A percentile compares a stretch with the other conserved stretches of the same genome.
Conservation (phyloP, 1,140 invertebrate genomes). For the Zophobas morio region DNA sequence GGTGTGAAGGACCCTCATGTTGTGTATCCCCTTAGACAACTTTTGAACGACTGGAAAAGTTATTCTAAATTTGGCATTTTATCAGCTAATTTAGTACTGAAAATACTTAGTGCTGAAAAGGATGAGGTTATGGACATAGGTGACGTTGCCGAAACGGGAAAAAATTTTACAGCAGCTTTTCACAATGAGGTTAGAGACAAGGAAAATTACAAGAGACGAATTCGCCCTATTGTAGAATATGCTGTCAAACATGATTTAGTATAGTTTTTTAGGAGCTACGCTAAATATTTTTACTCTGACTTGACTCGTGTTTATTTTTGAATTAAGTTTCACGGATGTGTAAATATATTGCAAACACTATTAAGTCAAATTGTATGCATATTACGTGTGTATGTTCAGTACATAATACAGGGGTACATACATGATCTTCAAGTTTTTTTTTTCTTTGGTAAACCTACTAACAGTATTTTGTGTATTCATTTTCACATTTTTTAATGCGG, state of each 20-base stretch:
- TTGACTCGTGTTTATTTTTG: no score
- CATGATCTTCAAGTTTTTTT: no score
- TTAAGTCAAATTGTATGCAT: no score
- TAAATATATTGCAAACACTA: no score
- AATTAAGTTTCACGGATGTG: no score
- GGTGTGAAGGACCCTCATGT: conserved; percentile 65
- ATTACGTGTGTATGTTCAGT: no score
- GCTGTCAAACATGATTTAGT: conserved; percentile 23
- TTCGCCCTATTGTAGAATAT: conserved; percentile 2
- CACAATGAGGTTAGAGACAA: background rate
- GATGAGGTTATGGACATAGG: conserved; percentile 15
- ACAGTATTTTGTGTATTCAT: no score
- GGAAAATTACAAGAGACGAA: conserved; percentile 2
- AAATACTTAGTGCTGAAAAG: background rate
- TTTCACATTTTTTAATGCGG: no score
- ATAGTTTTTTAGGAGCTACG: background rate
- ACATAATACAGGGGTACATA: no score
- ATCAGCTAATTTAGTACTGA: background rate
- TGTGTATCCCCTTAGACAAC: conserved; percentile 66
- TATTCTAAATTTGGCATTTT: conserved; percentile 41
- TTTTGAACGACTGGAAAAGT: conserved; percentile 48
- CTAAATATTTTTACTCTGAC: no score
- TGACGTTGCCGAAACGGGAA: conserved; percentile 6
- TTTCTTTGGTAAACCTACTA: no score
- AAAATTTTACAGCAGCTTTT: background rate